A percentile compares a stretch with the other conserved stretches of the same genome.
Evolutionary conservation across 1,140 invertebrate species (phyloP).

Genomic region (Lanistes nyassanus): DNA sequence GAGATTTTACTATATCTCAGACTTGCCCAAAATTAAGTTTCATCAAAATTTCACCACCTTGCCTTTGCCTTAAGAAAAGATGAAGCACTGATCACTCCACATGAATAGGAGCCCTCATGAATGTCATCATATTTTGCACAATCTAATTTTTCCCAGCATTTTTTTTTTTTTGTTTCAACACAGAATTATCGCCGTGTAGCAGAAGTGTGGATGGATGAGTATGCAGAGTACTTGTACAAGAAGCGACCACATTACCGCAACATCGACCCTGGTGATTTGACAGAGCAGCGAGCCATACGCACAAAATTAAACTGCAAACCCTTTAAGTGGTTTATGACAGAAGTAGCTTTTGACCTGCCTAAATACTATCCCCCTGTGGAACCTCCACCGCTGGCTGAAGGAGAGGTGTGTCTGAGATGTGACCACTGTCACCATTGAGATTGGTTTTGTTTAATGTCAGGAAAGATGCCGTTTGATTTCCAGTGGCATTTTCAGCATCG

Average conservation of each 20-base stretch:
- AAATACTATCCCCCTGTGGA: slow-evolving; percentile 92
- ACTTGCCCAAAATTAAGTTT: too few relatives aligned
- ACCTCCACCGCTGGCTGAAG: slow-evolving; percentile 86
- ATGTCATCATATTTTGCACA: not conserved
- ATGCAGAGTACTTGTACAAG: slow-evolving; percentile 88
- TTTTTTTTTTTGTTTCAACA: slow-evolving; percentile 27
- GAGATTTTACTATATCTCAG: too few relatives aligned
- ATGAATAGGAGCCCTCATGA: not conserved
- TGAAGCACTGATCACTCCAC: not conserved
- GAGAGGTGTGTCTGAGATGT: slow-evolving; percentile 73
- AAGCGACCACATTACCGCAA: slow-evolving; percentile 80
- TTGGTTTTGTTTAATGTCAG: not conserved
- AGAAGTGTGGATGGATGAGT: slow-evolving; percentile 84
- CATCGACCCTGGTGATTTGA: slow-evolving; percentile 79
- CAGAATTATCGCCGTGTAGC: slow-evolving; percentile 75
- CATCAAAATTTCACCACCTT: too few relatives aligned
- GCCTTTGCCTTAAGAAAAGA: not conserved
- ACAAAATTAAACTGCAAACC: slow-evolving; percentile 85
- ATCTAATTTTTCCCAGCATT: not conserved
- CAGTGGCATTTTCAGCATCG: not conserved
- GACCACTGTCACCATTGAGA: not conserved
- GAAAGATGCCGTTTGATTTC: not conserved
- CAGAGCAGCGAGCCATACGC: slow-evolving; percentile 81
- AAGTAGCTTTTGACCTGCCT: slow-evolving; percentile 90
- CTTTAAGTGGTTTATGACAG: slow-evolving; percentile 96